Evolutionary conservation across 2,113 vertebrate species (phyloP), one percentile per base, ranked within the genome.

Genomic region (Ageneiosus marmoratus): DNA sequence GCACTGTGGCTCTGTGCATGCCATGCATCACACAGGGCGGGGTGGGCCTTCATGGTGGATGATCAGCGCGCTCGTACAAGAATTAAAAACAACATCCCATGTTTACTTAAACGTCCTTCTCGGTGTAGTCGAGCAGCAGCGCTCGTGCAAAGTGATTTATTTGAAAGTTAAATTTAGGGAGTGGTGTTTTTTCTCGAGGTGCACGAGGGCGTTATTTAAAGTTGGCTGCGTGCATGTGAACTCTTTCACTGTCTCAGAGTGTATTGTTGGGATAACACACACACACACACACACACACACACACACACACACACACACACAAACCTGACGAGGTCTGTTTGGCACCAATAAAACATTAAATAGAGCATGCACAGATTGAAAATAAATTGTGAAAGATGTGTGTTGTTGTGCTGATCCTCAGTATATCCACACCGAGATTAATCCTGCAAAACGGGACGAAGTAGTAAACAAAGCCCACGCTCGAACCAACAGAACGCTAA

Each of bases 141-240:
- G 2, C 44, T 27, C 46, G 5, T 50, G 24, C 24, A 73, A 4
- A 8, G 16, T 8, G 74, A 55, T 3, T 60, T 16, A 41, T 60
- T 41, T 56, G 76, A 46, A 62, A 60, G 55, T 77, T 58, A 77
- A 77, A 77, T 77, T 13, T 16, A 58, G 20, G 53, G 75, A 77
- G 51, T 56, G 32, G 22, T 6, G 75, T 0, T 15, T 77, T 37
- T 12, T 24, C 10, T 34, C 50, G 9, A 55, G 27, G 27, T 51
- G 73, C 48, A 77, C 50, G 3, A 20, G 48, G 41, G 37, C 22
- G 67, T 24, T 24, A 44, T 48, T n/a, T 48, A 32, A 53, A 75
- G 29, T 58, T 77, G 75, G 51, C 18, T 41, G 32, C n/a, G 8
- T 37, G 74, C 20, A 10, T 56, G 56, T 76, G 16, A 76, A 55